Evolutionary conservation across 2,888 invertebrate genomes (phyloP), one percentile per base, ranked within the genome.

Genomic region (Gasteruption jaculator): DNA sequence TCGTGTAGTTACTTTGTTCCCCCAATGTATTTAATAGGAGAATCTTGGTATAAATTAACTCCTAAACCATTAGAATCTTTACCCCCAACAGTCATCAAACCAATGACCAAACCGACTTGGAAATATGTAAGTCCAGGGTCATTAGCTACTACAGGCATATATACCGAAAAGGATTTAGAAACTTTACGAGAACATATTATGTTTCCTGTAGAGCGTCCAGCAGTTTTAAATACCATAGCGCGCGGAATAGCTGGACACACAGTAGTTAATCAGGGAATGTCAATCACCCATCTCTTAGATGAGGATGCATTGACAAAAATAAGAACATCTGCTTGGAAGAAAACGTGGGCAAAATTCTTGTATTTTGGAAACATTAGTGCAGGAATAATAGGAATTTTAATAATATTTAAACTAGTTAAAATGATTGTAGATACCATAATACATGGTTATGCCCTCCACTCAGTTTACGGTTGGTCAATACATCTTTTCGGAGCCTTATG

Each of bases 1-100:
- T 43, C 44, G 1, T 58, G 54, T 16, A 55, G 46, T 15, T 4
- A 18, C 1, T 6, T 54, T 6, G 33, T 50, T 3, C 52, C 56
- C 1, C 36, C 53, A 1, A 35, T 49, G 24, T 58, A 50, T 25
- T 30, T 27, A 4, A 29, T 56, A 3, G 49, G 49, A 5, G 34
- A 49, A 3, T 14, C 34, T 18, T 59, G 57, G 55, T 48, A 47
- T 6, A 43, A 43, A 36, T 32, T 50, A 3, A 12, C 40, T 16
- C 49, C 53, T 0, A 16, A 11, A 18, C 37, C 46, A 14, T 25
- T 37, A 3, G 31, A 43, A 26, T 22, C 38, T 12, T 8, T 38
- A 4, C 7, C 38, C 10, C 49, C 49, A 7, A 19, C 10, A 3
- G 29, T 33, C 2, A 26, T 52, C 2, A 44, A 45, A 33, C 46